phyloP scores from a whole-genome alignment of 2,888 invertebrate genomes.

The Pseudococcus jackbeardsleyi region DNA sequence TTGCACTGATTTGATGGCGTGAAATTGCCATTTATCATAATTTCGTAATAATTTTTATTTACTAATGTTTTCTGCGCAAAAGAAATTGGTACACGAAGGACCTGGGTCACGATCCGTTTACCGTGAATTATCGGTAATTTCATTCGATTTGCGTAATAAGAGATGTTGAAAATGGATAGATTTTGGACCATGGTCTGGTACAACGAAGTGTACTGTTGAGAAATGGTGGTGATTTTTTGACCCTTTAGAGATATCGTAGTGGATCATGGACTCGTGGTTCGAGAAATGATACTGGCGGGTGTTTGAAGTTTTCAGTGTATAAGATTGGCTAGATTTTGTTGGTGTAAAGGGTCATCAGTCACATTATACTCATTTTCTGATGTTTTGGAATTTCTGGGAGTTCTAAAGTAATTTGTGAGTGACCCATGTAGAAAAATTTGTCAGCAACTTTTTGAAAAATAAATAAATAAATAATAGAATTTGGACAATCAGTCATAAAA shows the following conservation, averaged over 20 bases:
- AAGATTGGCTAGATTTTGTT: too few relatives aligned
- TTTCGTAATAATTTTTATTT: neutral
- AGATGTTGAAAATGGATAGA: neutral
- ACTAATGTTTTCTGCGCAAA: neutral
- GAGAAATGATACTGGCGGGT: neutral
- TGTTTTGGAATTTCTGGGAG: too few relatives aligned
- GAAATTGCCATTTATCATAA: neutral
- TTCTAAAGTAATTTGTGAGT: too few relatives aligned
- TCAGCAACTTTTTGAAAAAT: too few relatives aligned
- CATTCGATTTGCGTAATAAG: neutral
- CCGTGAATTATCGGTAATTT: neutral
- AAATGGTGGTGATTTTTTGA: neutral
- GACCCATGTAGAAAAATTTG: too few relatives aligned
- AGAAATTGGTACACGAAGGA: neutral
- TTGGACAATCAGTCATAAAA: too few relatives aligned
- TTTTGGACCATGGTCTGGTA: constrained; percentile 6
- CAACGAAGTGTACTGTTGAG: neutral
- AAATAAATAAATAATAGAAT: too few relatives aligned
- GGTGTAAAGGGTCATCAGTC: too few relatives aligned
- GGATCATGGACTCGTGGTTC: neutral
- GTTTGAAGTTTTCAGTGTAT: too few relatives aligned
- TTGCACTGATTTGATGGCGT: neutral
- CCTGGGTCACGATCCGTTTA: neutral
- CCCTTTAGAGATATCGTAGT: neutral
- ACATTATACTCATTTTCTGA: too few relatives aligned